These are phyloP conservation scores for Leucophenga varia DNA, from an alignment of 1,140 invertebrate species.

Conservation along the genomic window DNA sequence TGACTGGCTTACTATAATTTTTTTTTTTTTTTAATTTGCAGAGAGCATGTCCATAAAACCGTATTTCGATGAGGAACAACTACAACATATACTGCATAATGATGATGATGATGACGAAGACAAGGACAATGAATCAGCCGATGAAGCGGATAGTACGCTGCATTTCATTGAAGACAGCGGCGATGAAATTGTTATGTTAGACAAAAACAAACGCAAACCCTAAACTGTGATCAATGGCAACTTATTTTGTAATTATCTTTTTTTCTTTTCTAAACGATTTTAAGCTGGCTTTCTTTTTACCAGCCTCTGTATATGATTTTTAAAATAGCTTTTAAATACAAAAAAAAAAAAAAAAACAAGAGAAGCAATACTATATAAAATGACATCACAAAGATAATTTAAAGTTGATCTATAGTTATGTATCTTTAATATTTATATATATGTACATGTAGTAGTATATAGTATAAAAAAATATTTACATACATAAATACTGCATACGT, in stretches of 20 bases:
- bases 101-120: constrained; percentile 48
- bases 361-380: neutral
- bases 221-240: constrained; percentile 12
- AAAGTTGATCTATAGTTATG: too few relatives aligned
- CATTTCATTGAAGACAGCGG: constrained; percentile 44
- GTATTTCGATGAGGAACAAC: constrained; percentile 58
- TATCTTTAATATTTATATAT: too few relatives aligned
- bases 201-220: constrained; percentile 36
- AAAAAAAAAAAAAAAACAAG: neutral
- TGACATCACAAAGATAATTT: too few relatives aligned
- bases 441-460: too few relatives aligned
- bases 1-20: neutral
- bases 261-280: neutral
- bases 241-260: neutral
- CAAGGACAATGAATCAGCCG: constrained; percentile 20
- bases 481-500: too few relatives aligned
- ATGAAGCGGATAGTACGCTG: constrained; percentile 20
- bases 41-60: constrained; percentile 52
- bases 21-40: constrained; percentile 7
- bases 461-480: too few relatives aligned
- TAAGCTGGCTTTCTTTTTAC: too few relatives aligned
- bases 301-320: too few relatives aligned
- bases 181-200: constrained; percentile 58
- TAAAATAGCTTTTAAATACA: too few relatives aligned
- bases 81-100: constrained; percentile 37